Base-by-base conservation (phyloP, 2,888 invertebrate species). In the Polyommatus iphigenia region DNA sequence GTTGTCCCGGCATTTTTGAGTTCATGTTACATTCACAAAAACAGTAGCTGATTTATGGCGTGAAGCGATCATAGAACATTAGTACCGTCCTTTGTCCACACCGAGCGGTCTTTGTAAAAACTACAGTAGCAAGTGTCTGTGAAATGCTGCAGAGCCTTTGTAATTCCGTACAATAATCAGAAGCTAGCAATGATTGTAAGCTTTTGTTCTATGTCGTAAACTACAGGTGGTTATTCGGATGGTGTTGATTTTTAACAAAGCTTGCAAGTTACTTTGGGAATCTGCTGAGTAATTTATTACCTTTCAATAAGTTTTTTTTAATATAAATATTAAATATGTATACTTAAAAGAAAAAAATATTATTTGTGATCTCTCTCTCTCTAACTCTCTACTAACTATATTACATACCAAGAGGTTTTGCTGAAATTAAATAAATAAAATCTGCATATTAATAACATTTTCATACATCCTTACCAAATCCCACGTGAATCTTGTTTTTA, bases 41-140 rank as follows among this genome's bases (percentile, higher is more conserved):
- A 83, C 83, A 83, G 83, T 82, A 85, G 84, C 82, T 78, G 85
- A 94, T 94, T 94, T 94, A 94, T 91, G 93, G 87, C 87, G 84
- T 83, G 84, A 87, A 85, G 84, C 88, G 92, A 94, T 94, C 93
- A 94, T 93, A 90, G 89, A 87, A 86, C 93, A 94, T 94, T 93
- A 94, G 93, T 91, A 92, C 85, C 81, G 77, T 80, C 83, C 85
- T 87, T 93, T 93, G 92, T 93, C 86, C 91, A 80, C 91, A 83
- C 85, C 90, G 89, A 91, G 93, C 85, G 88, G 87, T 82, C 89
- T 89, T 91, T 92, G 90, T 90, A 71, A 80, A 80, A 81, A 80
- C 83, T 78, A 87, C 90, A 85, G 88, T 87, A 87, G 88, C 87
- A 78, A 79, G 13, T 77, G 79, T 62, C 62, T 57, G 54, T 59